Conservation (phyloP, 1,140 invertebrate genomes). For the silkworm (Bombyx mori) region DNA sequence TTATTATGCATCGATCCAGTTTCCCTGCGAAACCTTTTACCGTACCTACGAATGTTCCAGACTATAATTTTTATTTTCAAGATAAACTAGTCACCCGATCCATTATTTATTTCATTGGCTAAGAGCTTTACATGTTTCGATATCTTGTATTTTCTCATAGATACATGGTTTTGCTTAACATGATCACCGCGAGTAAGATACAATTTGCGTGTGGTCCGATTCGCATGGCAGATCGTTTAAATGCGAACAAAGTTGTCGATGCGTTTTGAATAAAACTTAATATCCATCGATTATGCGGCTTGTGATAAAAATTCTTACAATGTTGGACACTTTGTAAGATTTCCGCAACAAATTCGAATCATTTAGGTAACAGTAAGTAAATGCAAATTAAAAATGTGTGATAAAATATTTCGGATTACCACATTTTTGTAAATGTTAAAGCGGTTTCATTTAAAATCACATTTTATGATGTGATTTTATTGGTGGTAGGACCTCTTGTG, state of each 20-base stretch:
- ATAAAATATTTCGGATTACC: no score
- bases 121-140: conserved; percentile 9
- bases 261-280: not conserved
- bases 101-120: conserved; percentile 13
- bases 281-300: no score
- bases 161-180: conserved; percentile 12
- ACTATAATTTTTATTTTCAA: conserved; percentile 8
- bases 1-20: not conserved
- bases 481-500: no score
- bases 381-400: no score
- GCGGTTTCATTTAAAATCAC: no score
- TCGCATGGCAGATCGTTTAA: conserved; percentile 1
- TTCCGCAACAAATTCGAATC: no score
- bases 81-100: conserved; percentile 11
- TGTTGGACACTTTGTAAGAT: no score
- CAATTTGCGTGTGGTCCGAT: conserved; percentile 7
- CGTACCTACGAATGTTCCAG: not conserved
- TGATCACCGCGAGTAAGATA: conserved; percentile 7
- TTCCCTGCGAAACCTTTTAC: not conserved
- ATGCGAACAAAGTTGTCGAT: not conserved
- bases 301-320: no score
- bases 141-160: conserved; percentile 8
- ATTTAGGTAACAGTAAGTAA: no score
- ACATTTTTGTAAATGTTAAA: no score
- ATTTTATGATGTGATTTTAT: no score